Evolutionary conservation across 2,113 vertebrate species (phyloP), one percentile per base, ranked within the genome.

Genomic region (Castor canadensis): DNA sequence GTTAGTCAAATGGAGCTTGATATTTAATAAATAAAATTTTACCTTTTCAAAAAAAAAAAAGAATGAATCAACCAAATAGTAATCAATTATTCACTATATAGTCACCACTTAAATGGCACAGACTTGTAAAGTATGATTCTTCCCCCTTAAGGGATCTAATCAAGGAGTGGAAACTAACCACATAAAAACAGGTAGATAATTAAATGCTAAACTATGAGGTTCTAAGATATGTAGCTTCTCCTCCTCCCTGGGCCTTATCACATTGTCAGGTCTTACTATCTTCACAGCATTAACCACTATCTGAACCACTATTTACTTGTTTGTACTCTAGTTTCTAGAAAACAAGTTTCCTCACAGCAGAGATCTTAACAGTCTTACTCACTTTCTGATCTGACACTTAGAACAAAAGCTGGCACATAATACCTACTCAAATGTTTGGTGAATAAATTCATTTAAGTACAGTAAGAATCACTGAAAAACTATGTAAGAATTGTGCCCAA

Each of bases 1-100:
- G 43, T 82, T 96, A 84, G 9, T 24, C 38, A 92, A 90, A 47
- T 75, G 47, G 15, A 17, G 4, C 49, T 72, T 22, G 52, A 71
- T 95, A 86, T 80, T 93, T 90, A 87, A 96, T 73, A 84, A 88
- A 66, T 52, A 75, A 91, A 84, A 40, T 54, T 87, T 43, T 90
- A 87, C 16, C 45, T 84, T 73, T 85, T 30, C 91, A 38, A 60
- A 64, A 49, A 62, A 87, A 89, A 92, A 56, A 16, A 87, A 26
- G 54, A 81, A 89, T 87, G 16, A 45, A 38, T 83, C 45, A 58
- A 80, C 20, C 75, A 96, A 91, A 69, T 35, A 64, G 67, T 58
- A 93, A 87, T n/a, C 73, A 54, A 93, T 19, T 49, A 87, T 35
- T n/a, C 88, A 95, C 71, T 83, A 69, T 49, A 92, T 28, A 40